Conservation (phyloP, 2,113 vertebrate genomes). For the Nothoprocta perdicaria region DNA sequence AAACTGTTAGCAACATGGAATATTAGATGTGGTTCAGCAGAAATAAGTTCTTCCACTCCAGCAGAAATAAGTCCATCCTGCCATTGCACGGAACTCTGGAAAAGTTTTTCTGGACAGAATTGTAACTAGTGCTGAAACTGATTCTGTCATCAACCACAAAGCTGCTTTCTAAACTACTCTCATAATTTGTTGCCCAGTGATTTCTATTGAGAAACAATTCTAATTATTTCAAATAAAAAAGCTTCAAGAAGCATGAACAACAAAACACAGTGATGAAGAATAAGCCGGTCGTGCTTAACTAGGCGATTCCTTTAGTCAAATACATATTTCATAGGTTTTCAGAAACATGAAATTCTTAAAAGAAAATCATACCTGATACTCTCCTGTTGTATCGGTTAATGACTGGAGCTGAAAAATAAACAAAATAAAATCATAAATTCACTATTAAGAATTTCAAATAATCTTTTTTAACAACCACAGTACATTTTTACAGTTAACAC, state of each 20-base stretch:
- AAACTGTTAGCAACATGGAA: background rate
- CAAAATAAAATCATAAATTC: slow-evolving; percentile 7
- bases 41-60: background rate
- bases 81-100: background rate
- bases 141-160: background rate
- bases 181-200: background rate
- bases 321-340: background rate
- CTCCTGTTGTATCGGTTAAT: slow-evolving; percentile 91
- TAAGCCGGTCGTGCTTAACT: background rate
- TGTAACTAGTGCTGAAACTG: background rate
- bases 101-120: background rate
- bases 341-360: background rate
- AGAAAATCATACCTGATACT: slow-evolving; percentile 89
- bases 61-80: background rate
- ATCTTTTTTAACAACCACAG: background rate
- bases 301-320: background rate
- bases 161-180: background rate
- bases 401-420: slow-evolving; percentile 84
- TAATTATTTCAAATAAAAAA: background rate
- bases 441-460: background rate
- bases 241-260: background rate
- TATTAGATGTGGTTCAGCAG: background rate
- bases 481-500: background rate
- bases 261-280: background rate
- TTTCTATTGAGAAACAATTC: background rate